phyloP scores from a whole-genome alignment of 2,113 vertebrate species.

The Xerus inauris region DNA sequence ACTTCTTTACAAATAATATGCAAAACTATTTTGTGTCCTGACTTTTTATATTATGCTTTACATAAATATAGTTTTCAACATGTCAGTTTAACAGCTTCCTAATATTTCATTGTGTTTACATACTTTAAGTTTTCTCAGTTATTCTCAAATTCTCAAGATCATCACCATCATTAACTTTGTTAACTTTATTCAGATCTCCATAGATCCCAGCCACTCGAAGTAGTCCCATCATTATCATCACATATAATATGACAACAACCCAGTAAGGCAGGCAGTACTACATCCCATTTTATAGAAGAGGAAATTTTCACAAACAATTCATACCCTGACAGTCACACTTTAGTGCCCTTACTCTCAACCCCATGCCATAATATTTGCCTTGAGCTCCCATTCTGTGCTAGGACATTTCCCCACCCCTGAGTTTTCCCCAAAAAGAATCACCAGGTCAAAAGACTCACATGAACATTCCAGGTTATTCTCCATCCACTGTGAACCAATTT shows the following conservation, averaged over 20 bases:
- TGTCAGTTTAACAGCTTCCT: not conserved
- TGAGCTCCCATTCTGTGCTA: not conserved
- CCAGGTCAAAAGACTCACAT: not conserved
- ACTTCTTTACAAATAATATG: not conserved
- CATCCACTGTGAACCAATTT: not conserved
- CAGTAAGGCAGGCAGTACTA: not conserved
- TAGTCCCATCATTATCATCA: not conserved
- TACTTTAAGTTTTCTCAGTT: not conserved
- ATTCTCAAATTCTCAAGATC: not conserved
- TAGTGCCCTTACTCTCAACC: not conserved
- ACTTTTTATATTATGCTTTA: not conserved
- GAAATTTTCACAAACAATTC: not conserved
- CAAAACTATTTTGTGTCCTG: not conserved
- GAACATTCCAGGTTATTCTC: not conserved
- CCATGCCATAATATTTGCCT: not conserved
- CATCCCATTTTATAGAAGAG: not conserved
- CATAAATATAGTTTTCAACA: not conserved
- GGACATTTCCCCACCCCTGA: not conserved
- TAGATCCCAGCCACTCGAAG: not conserved
- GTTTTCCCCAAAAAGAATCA: not conserved
- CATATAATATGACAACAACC: not conserved
- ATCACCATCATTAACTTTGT: not conserved
- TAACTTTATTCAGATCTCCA: not conserved
- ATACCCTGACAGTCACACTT: not conserved
- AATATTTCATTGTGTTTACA: slow-evolving; percentile 9